Evolutionary conservation across 2,888 invertebrate genomes (phyloP), one percentile per base, ranked within the genome.

Genomic region (Celastrina argiolus): DNA sequence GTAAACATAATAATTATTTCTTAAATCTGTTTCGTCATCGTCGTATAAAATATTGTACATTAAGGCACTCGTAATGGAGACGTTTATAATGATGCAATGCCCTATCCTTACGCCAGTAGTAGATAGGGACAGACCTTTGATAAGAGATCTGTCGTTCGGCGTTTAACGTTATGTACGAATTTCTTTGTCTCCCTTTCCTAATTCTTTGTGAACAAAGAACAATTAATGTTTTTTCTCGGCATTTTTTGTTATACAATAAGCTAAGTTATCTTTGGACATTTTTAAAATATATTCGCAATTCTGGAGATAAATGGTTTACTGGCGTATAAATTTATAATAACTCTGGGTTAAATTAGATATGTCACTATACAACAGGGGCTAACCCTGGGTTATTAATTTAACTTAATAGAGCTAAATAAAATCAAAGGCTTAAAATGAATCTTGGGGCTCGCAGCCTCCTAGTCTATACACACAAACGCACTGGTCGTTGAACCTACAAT

Each of bases 121-220:
- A 26, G 10, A 58, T n/a, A 7, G 10, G 18, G 34, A 56, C 14
- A 2, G 28, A 22, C 12, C 22, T 16, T 14, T 18, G 36, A 61
- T 61, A 61, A 36, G 61, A 18, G 10, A 58, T 58, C 58, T 61
- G 61, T 36, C 61, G 22, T 14, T 61, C 12, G 22, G 61, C 18
- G 61, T 61, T 61, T 59, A 59, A 59, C 36, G 16, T 34, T 18
- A 61, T 22, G 36, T 39, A 36, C 59, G 59, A 10, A 59, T 16
- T 58, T 14, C 59, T 59, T 36, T 36, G 59, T 59, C 59, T 36
- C 7, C n/a, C 2, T 58, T 10, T 8, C 36, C 18, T 59, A 59
- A 59, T 59, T 59, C 36, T 59, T 36, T 58, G 34, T 28, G 26
- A n/a, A 59, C 36, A 59, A 18, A 36, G 22, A 61, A 58, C 58